These are phyloP conservation scores for Acanthurus lineatus DNA, from an alignment of 2,797 vertebrate genomes.

Conservation along the genomic window DNA sequence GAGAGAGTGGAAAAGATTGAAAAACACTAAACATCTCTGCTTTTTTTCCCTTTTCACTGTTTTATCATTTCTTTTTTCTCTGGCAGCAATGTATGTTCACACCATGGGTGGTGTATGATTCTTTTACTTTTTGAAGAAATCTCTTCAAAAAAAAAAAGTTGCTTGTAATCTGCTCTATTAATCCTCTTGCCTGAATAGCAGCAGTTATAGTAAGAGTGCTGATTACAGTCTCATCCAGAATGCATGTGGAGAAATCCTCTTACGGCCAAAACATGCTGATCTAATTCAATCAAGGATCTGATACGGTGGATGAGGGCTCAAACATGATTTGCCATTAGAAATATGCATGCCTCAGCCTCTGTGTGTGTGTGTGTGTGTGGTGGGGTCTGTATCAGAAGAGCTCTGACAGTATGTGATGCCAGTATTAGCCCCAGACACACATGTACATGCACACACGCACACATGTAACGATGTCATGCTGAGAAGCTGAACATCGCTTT, in stretches of 20 bases:
- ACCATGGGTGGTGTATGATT: slow-evolving; percentile 39
- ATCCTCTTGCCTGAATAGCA: slow-evolving; percentile 64
- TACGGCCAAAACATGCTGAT: slow-evolving; percentile 78
- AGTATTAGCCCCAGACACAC: slow-evolving; percentile 15
- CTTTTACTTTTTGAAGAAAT: slow-evolving; percentile 29
- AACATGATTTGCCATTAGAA: slow-evolving; percentile 70
- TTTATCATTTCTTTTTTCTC: slow-evolving; percentile 26
- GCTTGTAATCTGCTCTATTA: slow-evolving; percentile 74
- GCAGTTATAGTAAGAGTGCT: slow-evolving; percentile 63
- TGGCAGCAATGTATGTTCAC: slow-evolving; percentile 23
- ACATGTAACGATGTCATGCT: slow-evolving; percentile 31
- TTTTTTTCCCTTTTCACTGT: slow-evolving; percentile 2
- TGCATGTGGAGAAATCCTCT: slow-evolving; percentile 79
- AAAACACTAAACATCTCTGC: slow-evolving; percentile 15
- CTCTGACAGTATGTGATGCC: slow-evolving; percentile 19
- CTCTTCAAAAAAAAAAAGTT: slow-evolving; percentile 48
- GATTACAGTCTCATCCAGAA: slow-evolving; percentile 76
- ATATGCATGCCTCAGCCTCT: slow-evolving; percentile 30
- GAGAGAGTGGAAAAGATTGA: neutral
- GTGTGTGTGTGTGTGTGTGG: slow-evolving; percentile 1
- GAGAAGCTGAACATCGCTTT: slow-evolving; percentile 63
- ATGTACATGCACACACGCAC: neutral
- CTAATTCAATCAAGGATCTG: slow-evolving; percentile 81
- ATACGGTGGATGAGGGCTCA: slow-evolving; percentile 68
- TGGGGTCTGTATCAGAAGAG: slow-evolving; percentile 31